Evolutionary conservation across 2,888 invertebrate species (phyloP).

Genomic region (Branchinecta sandiegonensis): DNA sequence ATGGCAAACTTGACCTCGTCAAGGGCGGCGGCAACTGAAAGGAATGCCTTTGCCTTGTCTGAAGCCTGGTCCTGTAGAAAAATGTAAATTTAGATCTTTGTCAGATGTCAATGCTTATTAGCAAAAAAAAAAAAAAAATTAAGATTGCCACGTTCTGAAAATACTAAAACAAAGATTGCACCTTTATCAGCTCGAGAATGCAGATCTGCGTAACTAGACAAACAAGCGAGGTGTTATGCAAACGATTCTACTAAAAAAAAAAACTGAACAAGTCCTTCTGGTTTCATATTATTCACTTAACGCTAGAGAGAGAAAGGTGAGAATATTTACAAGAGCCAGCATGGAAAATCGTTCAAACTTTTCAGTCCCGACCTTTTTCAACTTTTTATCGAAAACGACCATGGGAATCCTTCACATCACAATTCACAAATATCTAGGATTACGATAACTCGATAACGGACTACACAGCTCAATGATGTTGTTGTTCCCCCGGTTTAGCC

Average conservation of each 20-base stretch:
- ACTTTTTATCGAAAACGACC: no score
- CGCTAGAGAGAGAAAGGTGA: no score
- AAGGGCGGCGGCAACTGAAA: slow-evolving; percentile 57
- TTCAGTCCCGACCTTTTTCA: no score
- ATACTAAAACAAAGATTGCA: slow-evolving; percentile 18
- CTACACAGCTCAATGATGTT: no score
- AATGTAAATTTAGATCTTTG: neutral
- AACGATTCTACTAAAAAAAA: neutral
- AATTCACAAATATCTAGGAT: no score
- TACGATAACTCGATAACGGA: no score
- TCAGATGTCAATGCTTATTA: slow-evolving; percentile 15
- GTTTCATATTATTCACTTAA: no score
- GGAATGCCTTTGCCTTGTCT: slow-evolving; percentile 66
- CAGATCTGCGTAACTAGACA: neutral
- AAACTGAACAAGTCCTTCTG: neutral
- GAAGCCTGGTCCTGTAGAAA: slow-evolving; percentile 49
- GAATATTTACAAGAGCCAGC: no score
- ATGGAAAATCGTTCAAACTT: no score
- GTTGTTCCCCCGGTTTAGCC: no score
- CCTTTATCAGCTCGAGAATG: slow-evolving; percentile 17
- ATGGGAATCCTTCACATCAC: no score
- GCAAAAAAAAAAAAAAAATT: neutral
- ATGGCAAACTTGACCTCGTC: slow-evolving; percentile 85
- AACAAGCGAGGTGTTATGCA: neutral
- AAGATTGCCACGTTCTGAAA: neutral